Percentiles rank a stretch among this genome's conserved stretches.
phyloP scores from a whole-genome alignment of 2,888 invertebrate genomes.

The Eilema sororculum region DNA sequence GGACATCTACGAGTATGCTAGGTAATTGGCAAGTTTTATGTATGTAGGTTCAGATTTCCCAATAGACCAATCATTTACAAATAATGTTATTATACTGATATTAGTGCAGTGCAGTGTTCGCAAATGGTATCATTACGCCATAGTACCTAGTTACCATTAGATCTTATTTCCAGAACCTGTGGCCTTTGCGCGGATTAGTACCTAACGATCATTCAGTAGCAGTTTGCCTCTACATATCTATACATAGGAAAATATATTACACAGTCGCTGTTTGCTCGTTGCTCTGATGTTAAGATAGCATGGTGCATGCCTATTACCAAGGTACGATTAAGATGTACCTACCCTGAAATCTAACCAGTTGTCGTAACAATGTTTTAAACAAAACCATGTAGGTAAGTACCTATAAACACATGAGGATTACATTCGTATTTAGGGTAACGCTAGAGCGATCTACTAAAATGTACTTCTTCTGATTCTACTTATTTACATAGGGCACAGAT shows the following conservation, averaged over 20 bases:
- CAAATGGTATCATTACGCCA: slow-evolving; percentile 31
- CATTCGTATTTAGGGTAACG: no score
- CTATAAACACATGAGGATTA: no score
- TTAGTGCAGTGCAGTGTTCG: slow-evolving; percentile 27
- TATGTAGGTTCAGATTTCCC: slow-evolving; percentile 32
- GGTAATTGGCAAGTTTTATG: slow-evolving; percentile 38
- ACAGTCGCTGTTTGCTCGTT: no score
- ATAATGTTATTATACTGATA: slow-evolving; percentile 44
- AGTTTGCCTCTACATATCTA: neutral
- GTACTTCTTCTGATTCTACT: no score
- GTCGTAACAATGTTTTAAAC: no score
- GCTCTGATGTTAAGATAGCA: neutral
- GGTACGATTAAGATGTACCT: no score
- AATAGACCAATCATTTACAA: slow-evolving; percentile 46
- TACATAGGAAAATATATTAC: neutral
- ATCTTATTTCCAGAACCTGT: slow-evolving; percentile 16
- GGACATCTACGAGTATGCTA: slow-evolving; percentile 34
- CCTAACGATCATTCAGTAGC: neutral
- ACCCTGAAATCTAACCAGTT: no score
- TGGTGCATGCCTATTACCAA: neutral
- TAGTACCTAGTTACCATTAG: slow-evolving; percentile 23
- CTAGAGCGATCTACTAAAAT: no score
- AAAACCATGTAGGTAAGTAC: no score
- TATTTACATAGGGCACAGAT: no score
- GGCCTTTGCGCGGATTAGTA: slow-evolving; percentile 21